Percentiles rank a stretch among this genome's conserved stretches.
These are phyloP conservation scores for Vanessa tameamea DNA, from an alignment of 1,140 invertebrate species.

Conservation along the genomic window DNA sequence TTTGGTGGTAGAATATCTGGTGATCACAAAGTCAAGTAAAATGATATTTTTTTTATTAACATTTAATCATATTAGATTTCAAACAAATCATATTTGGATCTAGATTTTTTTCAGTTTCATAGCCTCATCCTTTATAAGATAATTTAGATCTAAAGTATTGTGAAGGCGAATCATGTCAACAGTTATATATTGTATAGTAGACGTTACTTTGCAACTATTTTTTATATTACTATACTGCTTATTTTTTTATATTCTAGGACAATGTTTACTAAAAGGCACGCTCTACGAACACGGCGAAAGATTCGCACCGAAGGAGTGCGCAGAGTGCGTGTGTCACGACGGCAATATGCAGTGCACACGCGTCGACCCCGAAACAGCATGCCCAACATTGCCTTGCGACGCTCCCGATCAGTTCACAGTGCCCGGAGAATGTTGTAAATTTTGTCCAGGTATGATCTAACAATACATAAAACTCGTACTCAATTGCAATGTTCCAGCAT, in stretches of 20 bases:
- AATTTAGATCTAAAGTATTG: background rate
- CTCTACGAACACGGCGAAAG: constrained; percentile 92
- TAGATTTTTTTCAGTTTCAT: background rate
- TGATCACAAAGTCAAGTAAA: no score
- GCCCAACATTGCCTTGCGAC: constrained; percentile 91
- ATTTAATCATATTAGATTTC: background rate
- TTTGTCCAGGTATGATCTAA: constrained; percentile 88
- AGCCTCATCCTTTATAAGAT: background rate
- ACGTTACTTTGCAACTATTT: no score
- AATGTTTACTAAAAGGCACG: constrained; percentile 88
- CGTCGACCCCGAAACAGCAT: constrained; percentile 87
- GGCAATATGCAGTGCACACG: constrained; percentile 89
- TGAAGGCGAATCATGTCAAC: no score
- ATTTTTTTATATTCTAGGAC: constrained; percentile 80
- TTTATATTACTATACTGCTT: background rate
- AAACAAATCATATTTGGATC: background rate
- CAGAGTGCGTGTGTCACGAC: constrained; percentile 89
- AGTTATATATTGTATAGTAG: no score
- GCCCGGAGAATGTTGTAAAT: constrained; percentile 93
- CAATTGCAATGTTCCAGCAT: no score
- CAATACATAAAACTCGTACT: background rate
- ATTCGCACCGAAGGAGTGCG: constrained; percentile 86
- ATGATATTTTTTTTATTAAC: no score
- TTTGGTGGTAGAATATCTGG: no score
- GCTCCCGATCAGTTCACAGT: constrained; percentile 88